Conservation (phyloP, 2,797 vertebrate species). For the Urosaurus nigricauda region DNA sequence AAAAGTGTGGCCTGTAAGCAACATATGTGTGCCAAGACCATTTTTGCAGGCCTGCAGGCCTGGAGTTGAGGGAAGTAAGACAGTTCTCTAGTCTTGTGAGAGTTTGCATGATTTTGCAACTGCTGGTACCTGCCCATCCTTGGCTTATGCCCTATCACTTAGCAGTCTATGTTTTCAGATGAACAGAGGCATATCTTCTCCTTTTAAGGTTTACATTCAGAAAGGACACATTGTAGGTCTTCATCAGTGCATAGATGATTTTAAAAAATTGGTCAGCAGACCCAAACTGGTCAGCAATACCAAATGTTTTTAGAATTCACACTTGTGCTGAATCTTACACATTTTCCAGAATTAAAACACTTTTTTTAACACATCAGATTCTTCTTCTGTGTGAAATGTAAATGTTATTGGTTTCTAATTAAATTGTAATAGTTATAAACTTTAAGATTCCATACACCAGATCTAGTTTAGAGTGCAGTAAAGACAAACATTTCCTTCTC, state of each 20-base stretch:
- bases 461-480: constrained; percentile 42
- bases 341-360: constrained; percentile 20
- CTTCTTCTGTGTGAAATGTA: neutral
- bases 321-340: neutral
- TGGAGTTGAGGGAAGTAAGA: neutral
- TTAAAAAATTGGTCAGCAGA: constrained; percentile 11
- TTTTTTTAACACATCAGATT: constrained; percentile 23
- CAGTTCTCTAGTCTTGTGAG: no score
- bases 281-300: constrained; percentile 11
- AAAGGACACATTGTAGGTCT: constrained; percentile 19
- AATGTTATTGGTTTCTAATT: constrained; percentile 37
- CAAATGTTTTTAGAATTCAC: constrained; percentile 17
- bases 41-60: no score
- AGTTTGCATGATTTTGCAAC: neutral
- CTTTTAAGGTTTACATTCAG: constrained; percentile 43
- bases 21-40: no score
- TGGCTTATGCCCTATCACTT: neutral
- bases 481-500: constrained; percentile 52
- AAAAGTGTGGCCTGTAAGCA: neutral
- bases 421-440: constrained; percentile 46
- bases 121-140: neutral
- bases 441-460: constrained; percentile 44
- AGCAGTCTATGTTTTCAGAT: neutral
- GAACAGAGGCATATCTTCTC: neutral
- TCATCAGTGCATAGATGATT: neutral